Evolutionary conservation across 2,797 vertebrate genomes (phyloP), one percentile per base, ranked within the genome.

Genomic region (Eutrigla gurnardus): DNA sequence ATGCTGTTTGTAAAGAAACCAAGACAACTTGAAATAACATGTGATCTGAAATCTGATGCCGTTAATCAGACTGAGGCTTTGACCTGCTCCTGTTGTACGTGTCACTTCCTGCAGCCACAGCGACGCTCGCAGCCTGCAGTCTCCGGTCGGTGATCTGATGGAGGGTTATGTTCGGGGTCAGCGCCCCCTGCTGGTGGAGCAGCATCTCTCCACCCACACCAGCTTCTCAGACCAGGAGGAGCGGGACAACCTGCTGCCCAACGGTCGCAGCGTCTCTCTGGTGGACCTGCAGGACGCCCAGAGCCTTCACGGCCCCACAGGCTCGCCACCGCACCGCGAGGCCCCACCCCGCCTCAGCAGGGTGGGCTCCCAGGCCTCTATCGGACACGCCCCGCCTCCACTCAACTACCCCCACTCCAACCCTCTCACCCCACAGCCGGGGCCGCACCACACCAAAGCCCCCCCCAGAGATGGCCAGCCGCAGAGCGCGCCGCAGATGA

Each of bases 211-310:
- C 35, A 85, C 93, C 14, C 95, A 95, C 89, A 88, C 94, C 93
- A 95, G 93, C 63, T 95, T 95, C n/a, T 96, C 95, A 0, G 96
- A 97, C 66, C 96, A 94, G 70, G 96, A 96, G 3, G 96, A 96
- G 35, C 92, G 91, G 33, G 95, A 97, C 64, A 83, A 66, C 7
- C 84, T 89, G 49, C 90, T 96, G 64, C 94, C 95, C 39, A 97
- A 96, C 0, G 96, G 96, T 0, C 96, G 97, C 18, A 99, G 97
- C 88, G 75, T 99, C 74, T 99, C 98, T 1, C 93, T 99, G 77
- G 97, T 98, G 85, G 97, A 99, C 93, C 95, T 99, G 7, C 97
- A 98, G 89, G 97, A 97, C 63, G 88, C 95, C 0, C 95, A 94
- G 52, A 54, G 83, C 0, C 67, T 85, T 50, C 95, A 94, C 9